A percentile compares a stretch with the other conserved stretches of the same genome.
phyloP scores from a whole-genome alignment of 2,797 vertebrate species.

The Hozukius guyotensis region DNA sequence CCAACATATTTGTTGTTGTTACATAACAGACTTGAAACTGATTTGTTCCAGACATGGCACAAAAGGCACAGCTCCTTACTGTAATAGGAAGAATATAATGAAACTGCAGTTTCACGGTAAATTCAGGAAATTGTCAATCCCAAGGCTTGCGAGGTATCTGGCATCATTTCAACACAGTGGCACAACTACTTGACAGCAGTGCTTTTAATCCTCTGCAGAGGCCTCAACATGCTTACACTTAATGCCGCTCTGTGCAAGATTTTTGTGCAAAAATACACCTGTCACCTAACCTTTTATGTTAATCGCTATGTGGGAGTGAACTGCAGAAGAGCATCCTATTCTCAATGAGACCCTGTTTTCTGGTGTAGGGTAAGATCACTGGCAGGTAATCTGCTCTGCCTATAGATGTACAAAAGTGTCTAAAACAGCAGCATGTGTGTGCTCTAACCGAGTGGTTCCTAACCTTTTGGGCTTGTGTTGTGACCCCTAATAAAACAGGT shows the following conservation, averaged over 20 bases:
- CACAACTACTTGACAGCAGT: conserved; percentile 32
- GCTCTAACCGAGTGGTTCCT: neutral
- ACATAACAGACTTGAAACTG: conserved; percentile 8
- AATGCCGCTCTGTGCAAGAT: conserved; percentile 16
- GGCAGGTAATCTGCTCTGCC: conserved; percentile 7
- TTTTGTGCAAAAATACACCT: conserved; percentile 40
- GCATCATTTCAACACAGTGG: conserved; percentile 37
- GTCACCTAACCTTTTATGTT: conserved; percentile 33
- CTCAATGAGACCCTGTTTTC: neutral
- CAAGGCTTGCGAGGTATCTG: conserved; percentile 24
- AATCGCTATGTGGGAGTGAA: conserved; percentile 16
- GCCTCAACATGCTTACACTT: conserved; percentile 27
- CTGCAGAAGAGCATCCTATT: neutral
- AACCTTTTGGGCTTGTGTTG: neutral
- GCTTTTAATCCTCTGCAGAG: conserved; percentile 49
- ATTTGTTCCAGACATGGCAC: conserved; percentile 36
- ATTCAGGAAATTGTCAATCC: conserved; percentile 11
- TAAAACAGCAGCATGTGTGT: neutral
- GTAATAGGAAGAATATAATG: conserved; percentile 25
- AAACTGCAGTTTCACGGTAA: conserved; percentile 34
- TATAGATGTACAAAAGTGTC: neutral
- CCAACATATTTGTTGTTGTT: neutral
- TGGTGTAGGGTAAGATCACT: neutral
- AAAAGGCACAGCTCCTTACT: conserved; percentile 5
- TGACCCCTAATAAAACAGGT: neutral